phyloP scores from a whole-genome alignment of 2,113 vertebrate genomes.

The Rhea pennata region DNA sequence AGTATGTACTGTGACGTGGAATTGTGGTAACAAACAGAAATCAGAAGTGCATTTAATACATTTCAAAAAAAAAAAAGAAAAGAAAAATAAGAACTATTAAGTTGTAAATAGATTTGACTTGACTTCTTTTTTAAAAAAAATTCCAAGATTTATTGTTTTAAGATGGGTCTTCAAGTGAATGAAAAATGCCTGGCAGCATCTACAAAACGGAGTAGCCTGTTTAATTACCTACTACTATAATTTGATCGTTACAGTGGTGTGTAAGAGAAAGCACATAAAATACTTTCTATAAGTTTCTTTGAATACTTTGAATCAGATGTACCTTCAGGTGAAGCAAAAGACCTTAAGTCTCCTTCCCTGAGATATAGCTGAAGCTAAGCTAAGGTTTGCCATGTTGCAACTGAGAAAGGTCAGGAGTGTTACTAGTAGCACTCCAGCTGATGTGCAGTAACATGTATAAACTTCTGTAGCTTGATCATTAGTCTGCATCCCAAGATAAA shows the following conservation, averaged over 20 bases:
- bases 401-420: not conserved
- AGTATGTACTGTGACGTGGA: not conserved
- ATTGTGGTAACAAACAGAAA: not conserved
- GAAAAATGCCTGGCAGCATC: not conserved
- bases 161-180: not conserved
- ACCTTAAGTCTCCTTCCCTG: not conserved
- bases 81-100: too few species aligned
- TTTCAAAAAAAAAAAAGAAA: not conserved
- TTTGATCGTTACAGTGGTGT: not conserved
- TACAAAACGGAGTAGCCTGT: not conserved
- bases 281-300: not conserved
- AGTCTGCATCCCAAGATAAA: not conserved
- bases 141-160: not conserved
- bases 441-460: not conserved
- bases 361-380: not conserved
- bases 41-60: not conserved
- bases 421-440: not conserved
- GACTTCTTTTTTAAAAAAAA: not conserved
- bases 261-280: not conserved
- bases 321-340: not conserved
- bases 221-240: not conserved
- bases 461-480: not conserved
- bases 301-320: not conserved
- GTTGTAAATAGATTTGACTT: not conserved
- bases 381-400: not conserved